phyloP scores from a whole-genome alignment of 2,797 vertebrate genomes.

The Notolabrus celidotus region DNA sequence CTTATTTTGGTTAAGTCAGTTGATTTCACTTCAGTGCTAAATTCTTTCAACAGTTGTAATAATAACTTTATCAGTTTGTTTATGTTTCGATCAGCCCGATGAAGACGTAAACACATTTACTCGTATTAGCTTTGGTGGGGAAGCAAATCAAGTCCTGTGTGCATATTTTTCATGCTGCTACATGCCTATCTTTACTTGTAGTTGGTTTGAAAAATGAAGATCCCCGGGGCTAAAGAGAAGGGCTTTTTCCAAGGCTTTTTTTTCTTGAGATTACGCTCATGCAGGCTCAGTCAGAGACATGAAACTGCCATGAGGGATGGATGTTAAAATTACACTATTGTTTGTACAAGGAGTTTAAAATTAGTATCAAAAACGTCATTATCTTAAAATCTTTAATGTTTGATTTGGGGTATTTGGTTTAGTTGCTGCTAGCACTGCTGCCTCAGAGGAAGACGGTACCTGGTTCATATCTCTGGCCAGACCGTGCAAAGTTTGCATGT shows the following conservation, averaged over 20 bases:
- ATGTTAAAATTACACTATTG: conserved; percentile 32
- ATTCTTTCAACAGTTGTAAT: not conserved
- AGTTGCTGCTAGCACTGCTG: not conserved
- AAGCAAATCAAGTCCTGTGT: conserved; percentile 76
- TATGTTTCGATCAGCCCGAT: conserved; percentile 20
- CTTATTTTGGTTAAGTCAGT: not conserved
- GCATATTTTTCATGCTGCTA: conserved; percentile 88
- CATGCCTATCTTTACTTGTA: conserved; percentile 81
- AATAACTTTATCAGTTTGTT: conserved; percentile 6
- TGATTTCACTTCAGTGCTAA: not conserved
- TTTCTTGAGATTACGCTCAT: conserved; percentile 51
- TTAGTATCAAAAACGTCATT: no score
- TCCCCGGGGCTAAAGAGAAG: conserved; percentile 74
- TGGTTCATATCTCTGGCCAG: no score
- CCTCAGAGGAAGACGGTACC: no score
- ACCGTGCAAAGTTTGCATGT: no score
- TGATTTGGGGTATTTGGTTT: not conserved
- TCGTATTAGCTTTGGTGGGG: conserved; percentile 60
- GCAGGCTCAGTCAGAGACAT: conserved; percentile 47
- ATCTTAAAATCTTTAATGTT: not conserved
- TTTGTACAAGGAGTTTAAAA: not conserved
- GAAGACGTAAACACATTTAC: conserved; percentile 36
- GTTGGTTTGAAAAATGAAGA: conserved; percentile 75
- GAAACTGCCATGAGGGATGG: conserved; percentile 22
- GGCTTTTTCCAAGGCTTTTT: conserved; percentile 58